A percentile compares a stretch with the other conserved stretches of the same genome.
These are phyloP conservation scores for Drosophila putrida DNA, from an alignment of 2,888 invertebrate genomes.

Conservation along the genomic window DNA sequence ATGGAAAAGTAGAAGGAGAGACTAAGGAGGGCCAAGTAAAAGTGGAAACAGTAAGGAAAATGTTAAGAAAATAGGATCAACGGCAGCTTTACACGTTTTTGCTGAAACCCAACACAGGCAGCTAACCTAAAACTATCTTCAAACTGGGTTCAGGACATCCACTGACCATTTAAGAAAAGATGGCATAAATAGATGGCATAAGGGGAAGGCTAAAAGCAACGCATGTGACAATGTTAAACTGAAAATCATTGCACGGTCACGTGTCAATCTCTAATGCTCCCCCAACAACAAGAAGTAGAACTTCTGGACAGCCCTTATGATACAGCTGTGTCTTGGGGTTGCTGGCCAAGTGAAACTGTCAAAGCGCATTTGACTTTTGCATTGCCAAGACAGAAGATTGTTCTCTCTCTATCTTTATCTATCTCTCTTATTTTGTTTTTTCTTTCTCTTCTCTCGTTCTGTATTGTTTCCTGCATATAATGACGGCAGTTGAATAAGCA, in stretches of 20 bases:
- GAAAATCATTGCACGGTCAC: constrained; percentile 85
- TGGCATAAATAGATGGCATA: constrained; percentile 29
- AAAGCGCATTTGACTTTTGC: constrained; percentile 71
- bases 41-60: constrained; percentile 50
- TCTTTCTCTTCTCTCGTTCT: not conserved
- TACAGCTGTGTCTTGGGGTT: constrained; percentile 20
- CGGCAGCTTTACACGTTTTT: constrained; percentile 79
- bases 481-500: constrained; percentile 59
- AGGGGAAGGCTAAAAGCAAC: constrained; percentile 24
- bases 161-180: constrained; percentile 51
- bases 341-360: constrained; percentile 61
- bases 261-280: constrained; percentile 82
- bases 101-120: constrained; percentile 47
- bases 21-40: constrained; percentile 14
- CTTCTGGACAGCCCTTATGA: constrained; percentile 6
- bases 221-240: constrained; percentile 81
- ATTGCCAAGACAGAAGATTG: constrained; percentile 31
- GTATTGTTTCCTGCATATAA: constrained; percentile 52
- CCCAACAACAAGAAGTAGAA: not conserved
- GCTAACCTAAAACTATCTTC: constrained; percentile 34
- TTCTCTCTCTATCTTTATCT: not conserved
- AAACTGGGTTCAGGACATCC: constrained; percentile 15
- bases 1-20: not conserved
- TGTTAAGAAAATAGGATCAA: constrained; percentile 75
- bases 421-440: too few relatives aligned